Evolutionary conservation across 2,797 vertebrate species (phyloP), one percentile per base, ranked within the genome.

Genomic region (Silurus lanzhouensis): DNA sequence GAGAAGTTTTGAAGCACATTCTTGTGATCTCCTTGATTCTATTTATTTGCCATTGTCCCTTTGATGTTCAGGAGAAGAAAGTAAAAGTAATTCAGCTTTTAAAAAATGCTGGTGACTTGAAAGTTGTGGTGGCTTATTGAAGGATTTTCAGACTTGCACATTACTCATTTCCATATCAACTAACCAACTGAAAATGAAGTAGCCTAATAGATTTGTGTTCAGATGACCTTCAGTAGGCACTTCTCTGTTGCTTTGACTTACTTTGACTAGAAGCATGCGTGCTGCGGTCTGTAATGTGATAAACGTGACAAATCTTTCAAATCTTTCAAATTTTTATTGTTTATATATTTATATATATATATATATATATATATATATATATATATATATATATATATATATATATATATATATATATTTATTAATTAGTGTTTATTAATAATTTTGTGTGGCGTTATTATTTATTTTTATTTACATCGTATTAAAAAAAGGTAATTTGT

Each of bases 11-110:
- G 83, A 88, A 86, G 88, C 84, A 66, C 58, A 81, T 87, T 85
- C 87, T 88, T 83, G 80, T 76, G 76, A 80, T 87, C 83, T 81
- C 84, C 87, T 88, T 83, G 70, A 83, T 83, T 83, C n/a, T 25
- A 22, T 83, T 88, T 85, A 83, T 88, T 86, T 81, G 75, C 78
- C 76, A 81, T 84, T 70, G 77, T 52, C 44, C 71, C 86, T 87
- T 87, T 87, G 88, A 88, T 86, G 86, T 87, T 76, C 22, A 5
- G 22, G 70, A 87, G 81, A 72, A 79, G 67, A 84, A 83, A 75
- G 82, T 52, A 61, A 82, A 88, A 83, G 84, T 82, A 87, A 87
- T 90, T 87, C 68, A 60, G 81, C 77, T 70, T 66, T 85, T 71
- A 55, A 76, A 87, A 79, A 72, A 82, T 84, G 48, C 81, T 81